Conservation (phyloP, 2,888 invertebrate species). For the Mylabris sibirica region DNA sequence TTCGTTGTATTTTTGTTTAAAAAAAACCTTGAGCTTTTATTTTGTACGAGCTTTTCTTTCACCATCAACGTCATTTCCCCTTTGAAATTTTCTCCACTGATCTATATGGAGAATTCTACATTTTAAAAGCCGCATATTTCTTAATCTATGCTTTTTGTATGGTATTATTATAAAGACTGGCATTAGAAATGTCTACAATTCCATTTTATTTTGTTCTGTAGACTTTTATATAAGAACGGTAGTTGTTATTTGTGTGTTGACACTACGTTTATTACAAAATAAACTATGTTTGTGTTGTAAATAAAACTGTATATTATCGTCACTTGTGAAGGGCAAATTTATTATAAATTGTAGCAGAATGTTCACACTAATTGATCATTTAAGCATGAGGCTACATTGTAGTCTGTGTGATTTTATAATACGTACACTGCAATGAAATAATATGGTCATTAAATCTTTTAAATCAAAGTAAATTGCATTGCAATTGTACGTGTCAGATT, state of each 20-base stretch:
- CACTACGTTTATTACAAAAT: neutral
- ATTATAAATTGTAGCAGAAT: neutral
- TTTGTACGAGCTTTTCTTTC: too few relatives aligned
- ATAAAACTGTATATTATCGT: neutral
- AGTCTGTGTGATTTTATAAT: too few relatives aligned
- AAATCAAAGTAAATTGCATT: neutral
- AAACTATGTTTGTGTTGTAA: neutral
- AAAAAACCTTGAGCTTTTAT: too few relatives aligned
- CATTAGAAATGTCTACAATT: neutral
- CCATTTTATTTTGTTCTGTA: neutral
- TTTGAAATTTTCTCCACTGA: too few relatives aligned
- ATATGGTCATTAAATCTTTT: neutral
- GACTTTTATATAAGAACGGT: neutral
- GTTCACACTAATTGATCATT: neutral
- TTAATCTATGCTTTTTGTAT: neutral
- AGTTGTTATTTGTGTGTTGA: neutral
- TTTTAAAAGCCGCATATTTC: neutral
- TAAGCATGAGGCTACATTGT: neutral
- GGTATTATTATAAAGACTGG: neutral
- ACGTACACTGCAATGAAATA: neutral
- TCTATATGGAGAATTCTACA: too few relatives aligned
- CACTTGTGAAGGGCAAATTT: neutral
- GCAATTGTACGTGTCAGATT: neutral
- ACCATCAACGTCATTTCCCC: too few relatives aligned
- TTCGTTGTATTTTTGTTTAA: too few relatives aligned